phyloP scores from a whole-genome alignment of 2,113 vertebrate genomes.

The Motacilla tschutschensis region DNA sequence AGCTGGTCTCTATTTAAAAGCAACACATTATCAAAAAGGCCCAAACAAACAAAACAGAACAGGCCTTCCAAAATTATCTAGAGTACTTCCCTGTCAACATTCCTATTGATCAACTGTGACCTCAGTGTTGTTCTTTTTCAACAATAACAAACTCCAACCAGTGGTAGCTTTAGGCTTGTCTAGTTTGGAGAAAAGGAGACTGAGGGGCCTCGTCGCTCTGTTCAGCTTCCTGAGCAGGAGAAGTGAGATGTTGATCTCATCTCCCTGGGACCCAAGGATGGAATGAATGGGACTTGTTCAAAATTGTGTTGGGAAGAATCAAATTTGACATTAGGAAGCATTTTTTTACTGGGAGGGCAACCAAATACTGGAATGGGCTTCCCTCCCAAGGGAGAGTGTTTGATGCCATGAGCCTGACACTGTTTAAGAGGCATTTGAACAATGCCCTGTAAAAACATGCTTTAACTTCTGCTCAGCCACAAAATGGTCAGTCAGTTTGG shows the following conservation, averaged over 20 bases:
- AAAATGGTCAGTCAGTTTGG: background rate
- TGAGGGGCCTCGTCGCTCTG: background rate
- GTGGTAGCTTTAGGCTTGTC: background rate
- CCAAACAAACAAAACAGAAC: background rate
- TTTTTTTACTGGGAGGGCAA: background rate
- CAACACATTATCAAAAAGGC: background rate
- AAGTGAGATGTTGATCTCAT: background rate
- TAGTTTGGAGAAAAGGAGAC: background rate
- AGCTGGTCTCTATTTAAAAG: background rate
- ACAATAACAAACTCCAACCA: background rate
- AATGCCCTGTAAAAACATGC: background rate
- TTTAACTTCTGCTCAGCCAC: background rate
- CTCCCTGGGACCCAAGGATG: background rate
- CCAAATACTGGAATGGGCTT: background rate
- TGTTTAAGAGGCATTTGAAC: background rate
- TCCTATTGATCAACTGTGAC: background rate
- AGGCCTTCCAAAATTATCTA: background rate
- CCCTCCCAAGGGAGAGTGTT: background rate
- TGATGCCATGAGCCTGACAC: rapidly evolving
- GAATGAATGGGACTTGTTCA: rapidly evolving
- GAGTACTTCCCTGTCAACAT: background rate
- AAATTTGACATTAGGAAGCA: background rate
- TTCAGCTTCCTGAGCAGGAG: background rate
- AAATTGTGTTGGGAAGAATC: background rate
- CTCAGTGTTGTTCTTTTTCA: background rate